Conservation (phyloP, 2,888 invertebrate genomes). For the Dryobotodes eremita region DNA sequence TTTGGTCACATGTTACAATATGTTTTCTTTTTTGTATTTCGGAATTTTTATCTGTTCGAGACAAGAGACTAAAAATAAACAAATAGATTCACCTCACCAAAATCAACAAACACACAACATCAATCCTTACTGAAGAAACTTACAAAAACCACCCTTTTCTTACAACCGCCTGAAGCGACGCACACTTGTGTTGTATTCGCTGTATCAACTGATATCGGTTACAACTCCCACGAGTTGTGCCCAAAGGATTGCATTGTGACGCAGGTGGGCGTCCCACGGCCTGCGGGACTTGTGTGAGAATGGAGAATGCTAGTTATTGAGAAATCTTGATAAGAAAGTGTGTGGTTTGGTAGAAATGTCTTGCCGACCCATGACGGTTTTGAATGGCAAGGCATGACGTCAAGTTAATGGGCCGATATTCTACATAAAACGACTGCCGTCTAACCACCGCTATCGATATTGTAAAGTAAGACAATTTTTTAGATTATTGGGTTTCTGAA, state of each 20-base stretch:
- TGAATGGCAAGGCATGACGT: no score
- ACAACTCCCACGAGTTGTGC: conserved; percentile 48
- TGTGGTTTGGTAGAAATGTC: no score
- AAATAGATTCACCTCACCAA: not conserved
- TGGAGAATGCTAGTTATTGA: conserved; percentile 17
- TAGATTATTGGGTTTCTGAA: no score
- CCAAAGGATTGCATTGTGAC: conserved; percentile 49
- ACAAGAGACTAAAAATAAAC: not conserved
- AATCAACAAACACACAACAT: conserved; percentile 14
- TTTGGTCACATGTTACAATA: no score
- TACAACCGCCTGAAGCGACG: conserved; percentile 39
- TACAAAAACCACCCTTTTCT: conserved; percentile 5
- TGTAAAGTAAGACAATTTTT: no score
- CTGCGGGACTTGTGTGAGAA: not conserved
- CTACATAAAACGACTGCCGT: no score
- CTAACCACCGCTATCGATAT: no score
- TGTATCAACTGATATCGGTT: conserved; percentile 34
- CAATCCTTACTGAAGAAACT: not conserved
- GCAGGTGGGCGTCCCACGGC: conserved; percentile 56
- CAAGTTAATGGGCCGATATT: no score
- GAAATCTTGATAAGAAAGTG: conserved; percentile 33
- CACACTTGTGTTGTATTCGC: conserved; percentile 19
- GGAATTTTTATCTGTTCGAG: no score
- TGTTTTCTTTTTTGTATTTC: no score
- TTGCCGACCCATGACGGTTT: no score